phyloP scores from a whole-genome alignment of 2,888 invertebrate species.

The Eulithis prunata region DNA sequence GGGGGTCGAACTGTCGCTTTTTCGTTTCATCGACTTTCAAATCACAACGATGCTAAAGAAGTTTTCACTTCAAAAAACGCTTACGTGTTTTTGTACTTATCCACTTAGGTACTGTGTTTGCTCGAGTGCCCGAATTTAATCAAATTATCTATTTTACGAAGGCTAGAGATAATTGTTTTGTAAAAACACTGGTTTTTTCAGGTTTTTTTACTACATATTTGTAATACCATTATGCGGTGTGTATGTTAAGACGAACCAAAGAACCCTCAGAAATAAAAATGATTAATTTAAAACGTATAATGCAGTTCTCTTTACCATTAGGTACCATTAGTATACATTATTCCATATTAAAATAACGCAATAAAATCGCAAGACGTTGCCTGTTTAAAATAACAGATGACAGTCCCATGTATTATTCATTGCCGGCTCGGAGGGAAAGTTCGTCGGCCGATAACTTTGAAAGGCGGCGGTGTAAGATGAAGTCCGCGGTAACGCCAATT shows the following conservation, averaged over 20 bases:
- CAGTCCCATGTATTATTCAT: conserved; percentile 73
- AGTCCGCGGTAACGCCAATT: conserved; percentile 59
- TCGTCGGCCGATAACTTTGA: conserved; percentile 64
- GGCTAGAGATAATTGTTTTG: too few species aligned
- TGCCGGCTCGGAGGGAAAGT: conserved; percentile 59
- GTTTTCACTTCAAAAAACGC: too few species aligned
- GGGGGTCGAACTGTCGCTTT: too few species aligned
- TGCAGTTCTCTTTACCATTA: conserved; percentile 33
- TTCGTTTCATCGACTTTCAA: too few species aligned
- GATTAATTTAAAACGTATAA: conserved; percentile 7
- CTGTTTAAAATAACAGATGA: conserved; percentile 75
- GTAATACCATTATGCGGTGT: too few species aligned
- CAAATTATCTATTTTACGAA: too few species aligned
- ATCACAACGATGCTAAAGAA: too few species aligned
- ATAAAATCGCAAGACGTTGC: conserved; percentile 67
- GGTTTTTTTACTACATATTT: too few species aligned
- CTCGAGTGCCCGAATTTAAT: too few species aligned
- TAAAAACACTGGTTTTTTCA: too few species aligned
- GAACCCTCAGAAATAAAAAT: background rate
- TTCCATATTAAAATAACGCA: conserved; percentile 55
- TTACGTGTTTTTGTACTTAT: too few species aligned
- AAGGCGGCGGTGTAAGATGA: conserved; percentile 56
- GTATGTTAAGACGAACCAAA: background rate
- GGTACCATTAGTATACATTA: conserved; percentile 47
- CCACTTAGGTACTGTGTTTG: too few species aligned